phyloP scores from a whole-genome alignment of 1,140 invertebrate species.

The Anoplophora glabripennis region DNA sequence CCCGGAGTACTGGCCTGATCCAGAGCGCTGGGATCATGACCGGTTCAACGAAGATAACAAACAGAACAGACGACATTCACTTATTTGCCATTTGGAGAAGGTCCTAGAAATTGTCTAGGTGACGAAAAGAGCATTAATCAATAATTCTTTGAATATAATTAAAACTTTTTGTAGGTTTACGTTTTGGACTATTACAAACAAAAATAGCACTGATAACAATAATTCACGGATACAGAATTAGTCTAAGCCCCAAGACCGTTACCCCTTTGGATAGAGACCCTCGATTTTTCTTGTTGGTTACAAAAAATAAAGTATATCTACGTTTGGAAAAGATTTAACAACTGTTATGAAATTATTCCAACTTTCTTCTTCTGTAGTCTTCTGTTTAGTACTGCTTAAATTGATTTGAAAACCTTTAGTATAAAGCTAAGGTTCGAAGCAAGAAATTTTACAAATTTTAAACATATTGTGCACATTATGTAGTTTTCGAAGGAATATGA shows the following conservation, averaged over 20 bases:
- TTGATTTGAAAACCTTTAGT: no score
- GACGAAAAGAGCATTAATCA: conserved; percentile 18
- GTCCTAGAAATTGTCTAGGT: conserved; percentile 60
- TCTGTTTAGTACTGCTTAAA: no score
- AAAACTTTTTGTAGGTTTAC: conserved; percentile 1
- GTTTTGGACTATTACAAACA: conserved; percentile 3
- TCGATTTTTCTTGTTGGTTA: not conserved
- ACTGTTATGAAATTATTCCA: no score
- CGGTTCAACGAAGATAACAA: conserved; percentile 53
- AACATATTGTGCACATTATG: no score
- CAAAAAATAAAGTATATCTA: not conserved
- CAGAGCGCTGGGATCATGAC: conserved; percentile 62
- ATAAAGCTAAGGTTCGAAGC: no score
- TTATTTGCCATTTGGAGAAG: conserved; percentile 60
- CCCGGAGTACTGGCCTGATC: conserved; percentile 57
- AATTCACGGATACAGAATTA: not conserved
- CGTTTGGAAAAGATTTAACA: not conserved
- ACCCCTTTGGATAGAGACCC: not conserved
- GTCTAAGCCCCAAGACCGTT: not conserved
- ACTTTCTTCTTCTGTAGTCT: no score
- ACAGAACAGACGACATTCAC: conserved; percentile 40
- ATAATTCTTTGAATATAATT: not conserved
- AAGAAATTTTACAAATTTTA: no score
- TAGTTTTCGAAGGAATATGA: no score
- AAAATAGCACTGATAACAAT: not conserved